Evolutionary conservation across 2,888 invertebrate species (phyloP).

Genomic region (Pasiphila rectangulata): DNA sequence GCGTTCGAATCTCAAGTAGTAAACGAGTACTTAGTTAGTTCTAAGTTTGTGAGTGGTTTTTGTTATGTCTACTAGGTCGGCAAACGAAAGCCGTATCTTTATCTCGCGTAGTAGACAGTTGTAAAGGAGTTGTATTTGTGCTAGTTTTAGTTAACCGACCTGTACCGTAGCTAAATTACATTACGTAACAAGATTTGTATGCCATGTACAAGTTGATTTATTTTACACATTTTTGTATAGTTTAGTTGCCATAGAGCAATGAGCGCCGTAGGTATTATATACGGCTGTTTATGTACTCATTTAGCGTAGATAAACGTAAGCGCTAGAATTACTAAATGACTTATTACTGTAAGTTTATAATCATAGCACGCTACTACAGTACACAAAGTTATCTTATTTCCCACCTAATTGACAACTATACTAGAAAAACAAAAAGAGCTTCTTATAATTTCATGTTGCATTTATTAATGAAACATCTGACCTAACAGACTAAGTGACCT

Average conservation of each 20-base stretch:
- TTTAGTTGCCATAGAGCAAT: constrained; percentile 6
- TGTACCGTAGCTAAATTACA: constrained; percentile 6
- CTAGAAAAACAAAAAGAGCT: not conserved
- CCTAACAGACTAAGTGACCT: not conserved
- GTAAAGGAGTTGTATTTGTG: too few species aligned
- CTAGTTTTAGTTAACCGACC: not conserved
- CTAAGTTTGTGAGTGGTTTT: constrained; percentile 1
- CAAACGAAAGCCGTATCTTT: too few species aligned
- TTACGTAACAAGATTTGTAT: constrained; percentile 12
- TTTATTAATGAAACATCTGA: not conserved
- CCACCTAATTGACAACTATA: not conserved
- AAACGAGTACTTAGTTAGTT: constrained; percentile 16
- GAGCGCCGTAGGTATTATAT: not conserved
- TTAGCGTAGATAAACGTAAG: too few species aligned
- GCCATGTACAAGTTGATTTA: constrained; percentile 19
- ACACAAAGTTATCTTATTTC: too few species aligned
- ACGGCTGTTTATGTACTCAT: too few species aligned
- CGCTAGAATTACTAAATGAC: too few species aligned
- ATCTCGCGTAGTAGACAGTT: too few species aligned
- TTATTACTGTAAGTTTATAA: too few species aligned
- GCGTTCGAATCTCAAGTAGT: not conserved
- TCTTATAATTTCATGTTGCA: not conserved
- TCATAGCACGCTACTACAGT: too few species aligned
- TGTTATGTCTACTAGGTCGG: too few species aligned
- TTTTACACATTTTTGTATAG: constrained; percentile 1